Base-by-base conservation (phyloP, 2,888 invertebrate genomes). In the Orthonevra nobilis region DNA sequence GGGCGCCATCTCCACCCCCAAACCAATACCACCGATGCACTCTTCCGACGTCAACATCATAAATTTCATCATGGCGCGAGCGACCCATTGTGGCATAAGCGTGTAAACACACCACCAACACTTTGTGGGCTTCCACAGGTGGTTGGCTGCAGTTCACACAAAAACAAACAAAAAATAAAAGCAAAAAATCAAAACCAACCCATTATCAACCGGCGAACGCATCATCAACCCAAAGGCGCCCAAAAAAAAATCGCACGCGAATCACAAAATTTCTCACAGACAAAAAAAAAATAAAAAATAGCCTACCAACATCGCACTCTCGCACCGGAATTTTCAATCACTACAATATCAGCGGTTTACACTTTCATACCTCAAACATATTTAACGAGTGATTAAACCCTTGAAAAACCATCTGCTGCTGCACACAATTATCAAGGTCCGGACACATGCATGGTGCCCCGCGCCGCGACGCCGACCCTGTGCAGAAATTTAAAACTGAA, bases 361-460 rank as follows among this genome's bases (percentile, higher is more conserved):
- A 79, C 73, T 73, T 79, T 81, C 69, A 74, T 81, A 63, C 81
- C 81, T 74, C 74, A 69, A 81, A 74, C 81, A 81, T 81, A 81
- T 81, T 81, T 81, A 81, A 81, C 81, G 69, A 81, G 81, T 74
- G 81, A 81, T 74, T 81, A 69, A 81, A 81, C 81, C 74, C 74
- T 61, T 58, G 63, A 28, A 81, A 74, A 26, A 66, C 32, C 66
- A 79, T 60, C 66, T 61, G 68, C 44, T 23, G 74, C 17, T 54
- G 30, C 46, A 30, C 40, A 42, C 26, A 26, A 60, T 64, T 34
- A 23, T 30, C 32, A 10, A 10, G 6, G n/a, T 23, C 9, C 9
- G 5, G 7, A 7, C 17, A 6, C 38, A 38, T 3, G 9, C 7
- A 23, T 1, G 2, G 2, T 23, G 14, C 42, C 36, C 36, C 14